phyloP scores from a whole-genome alignment of 2,888 invertebrate genomes.

The Pachliopta kotzebuea region DNA sequence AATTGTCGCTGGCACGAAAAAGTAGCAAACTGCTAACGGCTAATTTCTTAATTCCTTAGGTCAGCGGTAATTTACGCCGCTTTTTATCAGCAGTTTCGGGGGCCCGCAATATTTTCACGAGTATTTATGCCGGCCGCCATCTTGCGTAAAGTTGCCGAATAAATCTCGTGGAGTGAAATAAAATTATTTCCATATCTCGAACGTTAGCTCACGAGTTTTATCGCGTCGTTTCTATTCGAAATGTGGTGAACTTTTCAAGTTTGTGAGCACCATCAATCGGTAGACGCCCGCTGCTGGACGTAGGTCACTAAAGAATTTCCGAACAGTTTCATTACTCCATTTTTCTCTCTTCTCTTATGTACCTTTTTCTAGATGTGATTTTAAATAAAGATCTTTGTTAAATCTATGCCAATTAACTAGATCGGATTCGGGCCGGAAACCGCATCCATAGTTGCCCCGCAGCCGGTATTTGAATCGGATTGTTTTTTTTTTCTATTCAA shows the following conservation, averaged over 20 bases:
- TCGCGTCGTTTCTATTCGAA: too few relatives aligned
- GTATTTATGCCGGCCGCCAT: constrained; percentile 23
- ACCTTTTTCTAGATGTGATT: too few relatives aligned
- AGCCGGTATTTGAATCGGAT: constrained; percentile 9
- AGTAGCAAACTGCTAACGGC: background rate
- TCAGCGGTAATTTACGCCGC: constrained; percentile 45
- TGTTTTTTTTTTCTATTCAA: constrained; percentile 15
- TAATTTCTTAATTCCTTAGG: constrained; percentile 27
- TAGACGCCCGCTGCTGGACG: too few relatives aligned
- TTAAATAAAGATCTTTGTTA: too few relatives aligned
- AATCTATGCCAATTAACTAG: too few relatives aligned
- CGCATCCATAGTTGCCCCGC: constrained; percentile 12
- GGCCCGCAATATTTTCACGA: constrained; percentile 43
- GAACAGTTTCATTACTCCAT: too few relatives aligned
- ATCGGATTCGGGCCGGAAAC: constrained; percentile 3
- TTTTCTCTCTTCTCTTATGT: too few relatives aligned
- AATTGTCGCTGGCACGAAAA: background rate
- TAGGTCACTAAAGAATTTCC: too few relatives aligned
- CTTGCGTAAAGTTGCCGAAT: constrained; percentile 25
- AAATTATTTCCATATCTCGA: constrained; percentile 24
- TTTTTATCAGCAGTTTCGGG: constrained; percentile 50
- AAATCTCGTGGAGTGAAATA: constrained; percentile 24
- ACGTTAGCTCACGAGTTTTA: constrained; percentile 1
- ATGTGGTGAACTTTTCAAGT: too few relatives aligned
- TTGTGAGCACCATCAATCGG: too few relatives aligned